Evolutionary conservation across 2,888 invertebrate genomes (phyloP), one percentile per base, ranked within the genome.

Genomic region (Dermolepida albohirtum): DNA sequence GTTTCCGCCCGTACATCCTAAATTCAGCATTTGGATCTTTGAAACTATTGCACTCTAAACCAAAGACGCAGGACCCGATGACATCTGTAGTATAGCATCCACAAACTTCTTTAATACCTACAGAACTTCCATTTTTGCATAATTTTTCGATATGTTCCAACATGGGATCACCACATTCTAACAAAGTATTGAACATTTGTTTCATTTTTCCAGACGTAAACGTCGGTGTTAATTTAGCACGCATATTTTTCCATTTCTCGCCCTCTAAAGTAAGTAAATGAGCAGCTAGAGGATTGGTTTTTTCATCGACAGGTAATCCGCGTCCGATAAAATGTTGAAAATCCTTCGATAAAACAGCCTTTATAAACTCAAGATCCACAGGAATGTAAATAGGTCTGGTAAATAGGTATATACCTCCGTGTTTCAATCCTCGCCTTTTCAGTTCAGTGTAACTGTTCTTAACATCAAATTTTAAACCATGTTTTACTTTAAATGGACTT

Each of bases 31-130:
- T 80, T 0, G 85, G 82, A 77, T 86, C 83, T 63, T 83, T 82
- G 54, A 88, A 84, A 27, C 86, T 85, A 72, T 88, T 86, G 71
- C 86, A 86, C 70, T 88, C 86, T 4, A 89, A 81, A 27, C 88
- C 88, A 75, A 89, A 89, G 7, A 87, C 88, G 64, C 87, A 86
- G 52, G 85, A 86, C 0, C 87, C 87, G 22, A 89, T 87, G 1
- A 88, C 85, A 74, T 88, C 88, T 81, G 87, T 87, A 0, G 87
- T 85, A 75, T 86, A 88, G 70, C 85, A 85, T 2, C 85, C 86
- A 69, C 86, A 84, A 40, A 87, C 81, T 40, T 87, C 86, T 10
- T 86, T 78, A 27, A 79, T 74, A 51, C 80, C 76, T 5, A 80
- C 59, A 5, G 73, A 57, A 16, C 75, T 69, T 17, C 43, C 29